Conservation (phyloP, 2,113 vertebrate genomes). For the Carassius carassius region DNA sequence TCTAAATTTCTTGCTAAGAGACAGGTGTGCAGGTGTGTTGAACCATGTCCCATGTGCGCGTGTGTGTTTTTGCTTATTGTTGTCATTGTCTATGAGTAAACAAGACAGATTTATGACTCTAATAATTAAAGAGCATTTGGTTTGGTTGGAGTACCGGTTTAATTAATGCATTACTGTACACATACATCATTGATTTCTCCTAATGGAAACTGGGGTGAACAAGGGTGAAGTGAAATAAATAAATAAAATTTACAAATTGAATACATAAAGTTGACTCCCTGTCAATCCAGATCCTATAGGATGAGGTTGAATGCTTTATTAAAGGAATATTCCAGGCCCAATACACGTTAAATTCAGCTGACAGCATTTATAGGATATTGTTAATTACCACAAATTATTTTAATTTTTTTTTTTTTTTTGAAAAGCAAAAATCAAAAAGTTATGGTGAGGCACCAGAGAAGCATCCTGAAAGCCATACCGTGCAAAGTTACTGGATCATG, state of each 20-base stretch:
- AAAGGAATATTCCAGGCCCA: neutral
- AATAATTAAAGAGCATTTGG: slow-evolving; percentile 60
- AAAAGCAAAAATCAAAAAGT: too few relatives aligned
- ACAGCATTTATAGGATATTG: neutral
- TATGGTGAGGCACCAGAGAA: too few relatives aligned
- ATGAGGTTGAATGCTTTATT: neutral
- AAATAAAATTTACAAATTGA: neutral
- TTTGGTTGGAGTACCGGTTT: slow-evolving; percentile 39
- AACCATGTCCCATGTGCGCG: slow-evolving; percentile 66
- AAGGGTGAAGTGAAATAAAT: slow-evolving; percentile 6
- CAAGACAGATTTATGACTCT: slow-evolving; percentile 48
- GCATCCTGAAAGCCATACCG: too few relatives aligned
- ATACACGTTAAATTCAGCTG: neutral
- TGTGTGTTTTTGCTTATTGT: slow-evolving; percentile 56
- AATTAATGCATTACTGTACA: slow-evolving; percentile 64
- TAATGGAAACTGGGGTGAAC: slow-evolving; percentile 29
- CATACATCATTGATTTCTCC: slow-evolving; percentile 28
- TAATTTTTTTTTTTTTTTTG: neutral
- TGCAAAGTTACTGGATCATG: neutral
- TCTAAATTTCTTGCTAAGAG: slow-evolving; percentile 49
- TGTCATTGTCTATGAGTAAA: slow-evolving; percentile 64
- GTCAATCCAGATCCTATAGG: neutral
- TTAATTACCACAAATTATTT: neutral
- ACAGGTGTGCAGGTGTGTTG: slow-evolving; percentile 68
- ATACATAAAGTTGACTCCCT: neutral